Conservation (phyloP, 2,888 invertebrate species). For the Mayetiola destructor region DNA sequence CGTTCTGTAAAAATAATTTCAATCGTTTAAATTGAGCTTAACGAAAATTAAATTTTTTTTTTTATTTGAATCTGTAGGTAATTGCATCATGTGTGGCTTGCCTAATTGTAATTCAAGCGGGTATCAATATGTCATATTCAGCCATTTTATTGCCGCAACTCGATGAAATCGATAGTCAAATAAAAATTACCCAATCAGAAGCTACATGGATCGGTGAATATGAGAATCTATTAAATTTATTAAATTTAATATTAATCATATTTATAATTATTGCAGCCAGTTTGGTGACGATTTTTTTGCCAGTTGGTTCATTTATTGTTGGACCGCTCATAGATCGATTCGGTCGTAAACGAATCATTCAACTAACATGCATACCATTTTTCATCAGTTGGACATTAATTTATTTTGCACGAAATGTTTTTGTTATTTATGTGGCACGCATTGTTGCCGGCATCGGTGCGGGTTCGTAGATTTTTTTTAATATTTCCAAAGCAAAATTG, state of each 20-base stretch:
- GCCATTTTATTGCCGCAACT: conserved; percentile 41
- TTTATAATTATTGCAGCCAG: conserved; percentile 32
- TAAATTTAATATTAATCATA: conserved; percentile 18
- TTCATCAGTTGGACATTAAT: conserved; percentile 38
- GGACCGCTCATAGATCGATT: conserved; percentile 43
- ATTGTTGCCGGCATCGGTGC: conserved; percentile 39
- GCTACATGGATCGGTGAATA: conserved; percentile 42
- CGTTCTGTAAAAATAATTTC: no score
- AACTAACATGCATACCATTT: conserved; percentile 35
- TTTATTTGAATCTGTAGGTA: background rate
- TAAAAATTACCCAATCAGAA: conserved; percentile 34
- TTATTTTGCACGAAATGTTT: conserved; percentile 32
- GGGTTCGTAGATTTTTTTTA: conserved; percentile 25
- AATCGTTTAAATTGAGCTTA: no score
- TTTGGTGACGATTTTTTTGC: conserved; percentile 40
- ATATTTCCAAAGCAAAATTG: background rate
- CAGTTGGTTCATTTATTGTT: conserved; percentile 38
- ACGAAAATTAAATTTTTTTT: background rate
- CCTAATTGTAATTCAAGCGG: conserved; percentile 40
- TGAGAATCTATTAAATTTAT: background rate
- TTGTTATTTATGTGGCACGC: conserved; percentile 38
- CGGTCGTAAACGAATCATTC: conserved; percentile 38
- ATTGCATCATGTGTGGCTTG: conserved; percentile 19
- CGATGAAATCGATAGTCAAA: conserved; percentile 28
- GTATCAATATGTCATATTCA: conserved; percentile 44